Evolutionary conservation across 2,113 vertebrate species (phyloP).

Genomic region (Charadrius vociferus): DNA sequence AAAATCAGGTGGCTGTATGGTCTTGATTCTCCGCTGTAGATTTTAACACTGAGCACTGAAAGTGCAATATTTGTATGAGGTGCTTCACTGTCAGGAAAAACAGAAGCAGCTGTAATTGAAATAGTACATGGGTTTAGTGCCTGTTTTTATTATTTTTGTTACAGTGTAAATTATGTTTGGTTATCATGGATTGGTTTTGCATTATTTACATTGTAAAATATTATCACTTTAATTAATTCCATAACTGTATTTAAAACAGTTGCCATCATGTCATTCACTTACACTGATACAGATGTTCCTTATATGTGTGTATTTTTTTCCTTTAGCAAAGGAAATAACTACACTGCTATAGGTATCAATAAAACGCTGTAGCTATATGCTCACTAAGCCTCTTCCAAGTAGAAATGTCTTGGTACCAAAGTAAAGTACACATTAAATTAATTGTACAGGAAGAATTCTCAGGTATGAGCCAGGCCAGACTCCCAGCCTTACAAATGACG

Average conservation of each 20-base stretch:
- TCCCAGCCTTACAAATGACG: background rate
- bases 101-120: background rate
- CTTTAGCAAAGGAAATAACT: background rate
- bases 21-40: background rate
- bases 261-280: background rate
- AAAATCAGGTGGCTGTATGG: background rate
- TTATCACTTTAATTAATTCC: constrained; percentile 2
- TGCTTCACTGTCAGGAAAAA: background rate
- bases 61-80: background rate
- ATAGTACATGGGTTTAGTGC: background rate
- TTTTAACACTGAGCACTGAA: background rate
- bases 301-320: background rate
- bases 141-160: background rate
- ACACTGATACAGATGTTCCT: background rate
- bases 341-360: background rate
- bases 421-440: background rate
- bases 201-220: constrained; percentile 6
- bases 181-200: background rate
- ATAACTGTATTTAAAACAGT: background rate
- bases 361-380: background rate
- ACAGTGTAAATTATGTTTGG: background rate
- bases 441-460: background rate
- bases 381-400: background rate
- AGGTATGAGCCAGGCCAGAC: background rate
- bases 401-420: background rate